Percentiles rank a stretch among this genome's conserved stretches.
Evolutionary conservation across 2,888 invertebrate genomes (phyloP).

Genomic region (Heliconius cydno): DNA sequence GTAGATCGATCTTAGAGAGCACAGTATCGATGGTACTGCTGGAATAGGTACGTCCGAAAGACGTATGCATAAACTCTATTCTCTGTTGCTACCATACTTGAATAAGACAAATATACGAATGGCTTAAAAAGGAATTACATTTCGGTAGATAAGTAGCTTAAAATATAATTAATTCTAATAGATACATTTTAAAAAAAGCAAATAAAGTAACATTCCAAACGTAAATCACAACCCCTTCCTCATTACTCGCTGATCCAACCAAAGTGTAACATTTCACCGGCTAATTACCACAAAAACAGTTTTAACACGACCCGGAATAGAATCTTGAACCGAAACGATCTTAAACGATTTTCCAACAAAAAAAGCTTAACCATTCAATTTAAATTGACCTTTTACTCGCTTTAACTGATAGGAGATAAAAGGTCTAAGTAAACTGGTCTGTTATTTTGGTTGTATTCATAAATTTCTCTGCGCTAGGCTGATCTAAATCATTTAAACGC

Average conservation of each 20-base stretch:
- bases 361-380: constrained; percentile 31
- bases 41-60: too few relatives aligned
- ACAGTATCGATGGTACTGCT: too few relatives aligned
- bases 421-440: constrained; percentile 52
- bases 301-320: constrained; percentile 58
- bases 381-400: constrained; percentile 34
- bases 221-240: constrained; percentile 43
- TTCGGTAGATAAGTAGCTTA: background rate
- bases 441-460: constrained; percentile 69
- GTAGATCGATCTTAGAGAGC: too few relatives aligned
- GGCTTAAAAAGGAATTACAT: background rate
- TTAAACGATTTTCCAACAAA: constrained; percentile 61
- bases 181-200: background rate
- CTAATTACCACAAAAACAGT: constrained; percentile 67
- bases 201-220: background rate
- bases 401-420: background rate
- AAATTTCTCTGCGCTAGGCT: constrained; percentile 65
- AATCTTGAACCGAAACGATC: constrained; percentile 59
- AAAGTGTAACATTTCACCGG: constrained; percentile 54
- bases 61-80: background rate
- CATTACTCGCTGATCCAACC: constrained; percentile 53
- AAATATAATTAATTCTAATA: background rate
- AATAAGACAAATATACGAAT: background rate
- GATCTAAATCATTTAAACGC: constrained; percentile 78
- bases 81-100: background rate